Evolutionary conservation across 2,797 vertebrate species (phyloP), one percentile per base, ranked within the genome.

Genomic region (Balearica regulorum): DNA sequence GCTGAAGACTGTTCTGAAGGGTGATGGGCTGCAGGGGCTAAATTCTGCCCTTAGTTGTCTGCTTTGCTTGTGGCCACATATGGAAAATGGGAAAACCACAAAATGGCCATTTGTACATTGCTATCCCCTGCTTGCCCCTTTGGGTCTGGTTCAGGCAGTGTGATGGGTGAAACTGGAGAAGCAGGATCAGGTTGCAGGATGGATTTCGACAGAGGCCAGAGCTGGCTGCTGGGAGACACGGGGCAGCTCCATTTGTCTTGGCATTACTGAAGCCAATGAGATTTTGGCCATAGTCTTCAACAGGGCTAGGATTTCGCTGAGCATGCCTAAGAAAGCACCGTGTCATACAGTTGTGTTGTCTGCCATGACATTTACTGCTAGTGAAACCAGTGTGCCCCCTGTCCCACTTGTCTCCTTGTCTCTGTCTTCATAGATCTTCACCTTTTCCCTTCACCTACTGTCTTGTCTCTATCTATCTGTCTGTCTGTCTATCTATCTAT

Each of bases 251-350:
- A 78, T 87, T 89, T 91, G 61, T 86, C 87, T 81, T 83, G 76
- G 53, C 71, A 29, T 89, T 92, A 68, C 82, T 91, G 57, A 95
- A 95, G 53, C 87, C 94, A 95, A 87, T 89, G 71, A 78, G 94
- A 89, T 90, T 96, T 95, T 94, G 94, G 78, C 68, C 60, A 94
- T 75, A 89, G 88, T 85, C 60, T 94, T 92, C 71, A 75, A 39
- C 1, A 1, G 49, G 53, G 60, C 53, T 85, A 94, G 49, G 54
- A 65, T 96, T 93, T 93, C 46, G 0, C 57, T 53, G 19, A 9
- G 22, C 81, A 11, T 92, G 66, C 54, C 71, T 93, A 31, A 83
- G 77, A 61, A 85, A 93, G 68, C 78, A 77, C 68, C 61, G 51
- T 73, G 43, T 73, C 44, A 55, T 85, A 80, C 66, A 83, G 57